Base-by-base conservation (phyloP, 2,888 invertebrate genomes). In the Sympetrum striolatum region DNA sequence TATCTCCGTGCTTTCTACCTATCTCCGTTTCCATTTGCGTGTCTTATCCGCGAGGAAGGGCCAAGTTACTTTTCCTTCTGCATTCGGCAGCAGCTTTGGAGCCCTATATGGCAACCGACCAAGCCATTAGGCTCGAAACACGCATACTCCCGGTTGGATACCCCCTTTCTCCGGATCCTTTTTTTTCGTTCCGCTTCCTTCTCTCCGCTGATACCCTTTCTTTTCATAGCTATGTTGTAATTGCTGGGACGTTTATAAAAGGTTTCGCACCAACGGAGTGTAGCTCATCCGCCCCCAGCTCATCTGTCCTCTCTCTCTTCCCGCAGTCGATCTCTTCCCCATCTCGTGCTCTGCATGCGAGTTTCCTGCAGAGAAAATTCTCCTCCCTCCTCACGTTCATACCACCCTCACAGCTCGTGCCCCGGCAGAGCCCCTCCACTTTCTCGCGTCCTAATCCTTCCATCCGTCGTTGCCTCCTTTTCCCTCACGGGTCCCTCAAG, bases 281-380 rank as follows among this genome's bases (percentile, higher is more conserved):
- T 18, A 2, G 18, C 35, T 58, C 82, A 15, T 58, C 14, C 31
- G 82, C 18, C 44, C 8, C 44, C n/a, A 53, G 53, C 53, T 35
- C 15, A 48, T 25, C 14, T 53, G 18, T 35, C 31, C 53, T 35
- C 10, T 53, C 10, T 53, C 53, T 35, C 53, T 81, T 35, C 44
- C 48, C 81, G 25, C 48, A 81, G 81, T 39, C 80, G 39, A n/a
- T 37, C 80, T 39, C 80, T 15, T 53, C 82, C 25, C 35, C 60
- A 80, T 90, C 60, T n/a, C 44, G 90, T 90, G 73, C 60, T 79
- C 86, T 25, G 91, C 92, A 92, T 92, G 93, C 93, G 93, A 93
- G 93, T 92, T 92, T 92, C 92, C 92, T 93, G 92, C 93, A 93
- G 93, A 92, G 92, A 92, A 92, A 92, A 15, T 35, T 44, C 48